Conservation (phyloP, 2,888 invertebrate genomes). For the Zelleria hepariella region DNA sequence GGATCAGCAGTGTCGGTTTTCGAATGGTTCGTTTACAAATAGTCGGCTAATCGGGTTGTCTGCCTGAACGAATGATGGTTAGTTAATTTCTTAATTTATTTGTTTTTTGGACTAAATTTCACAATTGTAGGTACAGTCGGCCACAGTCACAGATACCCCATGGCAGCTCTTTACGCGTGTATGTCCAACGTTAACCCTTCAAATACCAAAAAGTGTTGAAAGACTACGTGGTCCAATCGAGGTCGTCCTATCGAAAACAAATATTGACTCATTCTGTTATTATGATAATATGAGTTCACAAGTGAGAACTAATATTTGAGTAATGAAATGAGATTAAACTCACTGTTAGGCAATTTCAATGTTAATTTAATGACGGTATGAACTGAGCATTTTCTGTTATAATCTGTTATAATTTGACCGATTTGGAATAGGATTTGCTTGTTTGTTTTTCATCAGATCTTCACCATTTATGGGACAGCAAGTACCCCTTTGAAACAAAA, state of each 20-base stretch:
- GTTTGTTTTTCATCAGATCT: too few relatives aligned
- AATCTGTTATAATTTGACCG: too few relatives aligned
- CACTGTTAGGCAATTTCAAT: neutral
- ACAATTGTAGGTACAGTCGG: too few relatives aligned
- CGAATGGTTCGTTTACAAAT: neutral
- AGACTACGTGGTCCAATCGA: constrained; percentile 9
- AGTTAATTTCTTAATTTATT: neutral
- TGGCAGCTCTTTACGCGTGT: too few relatives aligned
- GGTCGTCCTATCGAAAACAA: constrained; percentile 33
- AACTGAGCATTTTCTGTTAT: too few relatives aligned
- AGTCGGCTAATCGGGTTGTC: neutral
- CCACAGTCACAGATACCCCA: too few relatives aligned
- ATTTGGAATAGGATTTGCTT: too few relatives aligned
- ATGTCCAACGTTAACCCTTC: neutral
- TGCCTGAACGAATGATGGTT: neutral
- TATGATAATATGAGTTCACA: constrained; percentile 13
- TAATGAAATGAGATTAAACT: neutral
- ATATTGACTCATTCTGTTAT: constrained; percentile 30
- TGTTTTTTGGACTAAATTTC: too few relatives aligned
- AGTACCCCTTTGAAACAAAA: too few relatives aligned
- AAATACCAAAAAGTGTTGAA: neutral
- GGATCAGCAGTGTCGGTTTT: neutral
- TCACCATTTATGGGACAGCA: too few relatives aligned
- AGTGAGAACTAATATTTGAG: constrained; percentile 15
- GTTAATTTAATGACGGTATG: neutral